These are phyloP conservation scores for Anodontia alba DNA, from an alignment of 2,888 invertebrate species.

Conservation along the genomic window DNA sequence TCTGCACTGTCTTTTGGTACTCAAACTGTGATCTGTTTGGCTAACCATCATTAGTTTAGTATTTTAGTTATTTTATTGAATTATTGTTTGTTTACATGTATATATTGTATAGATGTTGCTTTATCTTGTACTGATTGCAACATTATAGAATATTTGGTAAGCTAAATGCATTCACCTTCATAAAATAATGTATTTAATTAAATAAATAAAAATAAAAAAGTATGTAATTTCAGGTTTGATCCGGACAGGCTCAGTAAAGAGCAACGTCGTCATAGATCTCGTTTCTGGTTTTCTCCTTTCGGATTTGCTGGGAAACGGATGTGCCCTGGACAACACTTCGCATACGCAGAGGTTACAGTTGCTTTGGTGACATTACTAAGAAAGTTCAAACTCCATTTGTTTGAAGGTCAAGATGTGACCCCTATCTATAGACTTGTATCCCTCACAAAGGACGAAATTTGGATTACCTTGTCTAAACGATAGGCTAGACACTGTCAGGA, in stretches of 20 bases:
- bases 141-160: too few species aligned
- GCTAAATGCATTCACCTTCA: too few species aligned
- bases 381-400: conserved; percentile 79
- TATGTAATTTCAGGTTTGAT: conserved; percentile 83
- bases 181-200: too few species aligned
- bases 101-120: too few species aligned
- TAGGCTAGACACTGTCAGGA: too few species aligned
- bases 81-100: too few species aligned
- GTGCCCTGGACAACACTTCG: conserved; percentile 78
- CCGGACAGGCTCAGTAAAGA: conserved; percentile 81
- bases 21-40: too few species aligned
- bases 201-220: too few species aligned
- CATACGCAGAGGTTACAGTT: conserved; percentile 75
- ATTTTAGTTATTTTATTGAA: too few species aligned
- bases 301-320: conserved; percentile 84
- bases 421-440: conserved; percentile 83
- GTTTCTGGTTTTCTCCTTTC: conserved; percentile 82
- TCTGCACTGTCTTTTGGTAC: too few species aligned
- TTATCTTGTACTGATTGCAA: too few species aligned
- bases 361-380: conserved; percentile 77
- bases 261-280: conserved; percentile 66
- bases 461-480: conserved; percentile 78
- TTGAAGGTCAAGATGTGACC: conserved; percentile 80
- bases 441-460: conserved; percentile 83
- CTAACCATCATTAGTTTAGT: too few species aligned